Conservation (phyloP, 2,888 invertebrate species). For the Metacarcinus magister region DNA sequence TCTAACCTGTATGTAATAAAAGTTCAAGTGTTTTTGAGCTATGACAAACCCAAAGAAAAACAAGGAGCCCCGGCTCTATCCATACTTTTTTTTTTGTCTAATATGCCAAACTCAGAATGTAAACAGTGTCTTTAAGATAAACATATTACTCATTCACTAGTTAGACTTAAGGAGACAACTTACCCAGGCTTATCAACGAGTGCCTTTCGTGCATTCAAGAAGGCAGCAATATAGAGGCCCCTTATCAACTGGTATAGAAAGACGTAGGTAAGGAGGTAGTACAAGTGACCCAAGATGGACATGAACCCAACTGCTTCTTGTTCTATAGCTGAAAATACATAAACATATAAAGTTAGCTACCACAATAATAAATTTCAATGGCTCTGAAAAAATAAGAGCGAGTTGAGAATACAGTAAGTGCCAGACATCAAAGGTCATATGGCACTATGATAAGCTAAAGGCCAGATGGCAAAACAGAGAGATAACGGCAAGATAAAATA, state of each 20-base stretch:
- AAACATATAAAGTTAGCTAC: not conserved
- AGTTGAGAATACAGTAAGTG: not conserved
- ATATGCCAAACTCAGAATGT: not conserved
- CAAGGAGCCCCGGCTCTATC: not conserved
- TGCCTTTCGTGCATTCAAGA: slow-evolving; percentile 66
- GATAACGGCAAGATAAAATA: too few species aligned
- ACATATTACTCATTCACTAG: not conserved
- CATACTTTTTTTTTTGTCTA: not conserved
- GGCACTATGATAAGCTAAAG: too few species aligned
- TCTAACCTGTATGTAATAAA: slow-evolving; percentile 51
- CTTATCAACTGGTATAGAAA: slow-evolving; percentile 71
- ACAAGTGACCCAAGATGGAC: slow-evolving; percentile 56
- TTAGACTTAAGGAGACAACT: not conserved
- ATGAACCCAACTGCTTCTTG: not conserved
- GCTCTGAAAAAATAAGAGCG: not conserved
- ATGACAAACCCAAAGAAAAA: not conserved
- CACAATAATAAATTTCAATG: not conserved
- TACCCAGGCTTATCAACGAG: slow-evolving; percentile 68
- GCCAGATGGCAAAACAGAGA: too few species aligned
- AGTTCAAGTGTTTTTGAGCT: not conserved
- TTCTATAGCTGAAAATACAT: slow-evolving; percentile 46
- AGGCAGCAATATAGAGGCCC: slow-evolving; percentile 65
- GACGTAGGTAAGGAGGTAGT: slow-evolving; percentile 62
- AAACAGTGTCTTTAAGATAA: not conserved
- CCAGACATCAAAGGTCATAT: too few species aligned